These are phyloP conservation scores for Brachypodius melanocephalos DNA, from an alignment of 2,113 vertebrate species.

Conservation along the genomic window DNA sequence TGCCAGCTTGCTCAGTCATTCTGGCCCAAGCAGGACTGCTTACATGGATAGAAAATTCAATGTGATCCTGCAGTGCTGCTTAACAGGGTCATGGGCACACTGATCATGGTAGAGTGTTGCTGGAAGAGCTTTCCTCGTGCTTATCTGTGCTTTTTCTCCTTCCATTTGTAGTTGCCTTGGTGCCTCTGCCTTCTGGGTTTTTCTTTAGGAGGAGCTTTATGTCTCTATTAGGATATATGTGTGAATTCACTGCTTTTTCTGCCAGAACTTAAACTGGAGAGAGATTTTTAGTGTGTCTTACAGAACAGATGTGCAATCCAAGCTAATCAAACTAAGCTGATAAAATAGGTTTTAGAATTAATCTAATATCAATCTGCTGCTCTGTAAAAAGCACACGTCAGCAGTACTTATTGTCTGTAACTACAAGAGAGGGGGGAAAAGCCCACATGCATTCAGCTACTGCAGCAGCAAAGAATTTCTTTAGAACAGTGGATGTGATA, in stretches of 20 bases:
- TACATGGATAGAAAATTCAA: not conserved
- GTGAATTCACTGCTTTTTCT: not conserved
- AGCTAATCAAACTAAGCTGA: not conserved
- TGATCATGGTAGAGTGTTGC: not conserved
- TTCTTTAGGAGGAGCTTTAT: not conserved
- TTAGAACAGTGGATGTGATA: not conserved
- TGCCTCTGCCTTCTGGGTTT: not conserved
- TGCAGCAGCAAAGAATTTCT: not conserved
- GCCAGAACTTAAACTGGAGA: not conserved
- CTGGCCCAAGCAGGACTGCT: not conserved
- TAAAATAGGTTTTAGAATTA: constrained; percentile 16
- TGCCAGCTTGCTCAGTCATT: not conserved
- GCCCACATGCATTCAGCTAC: not conserved
- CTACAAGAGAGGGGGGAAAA: accelerated
- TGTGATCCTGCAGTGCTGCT: not conserved
- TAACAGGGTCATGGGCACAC: not conserved
- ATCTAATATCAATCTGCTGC: not conserved
- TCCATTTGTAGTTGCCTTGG: not conserved
- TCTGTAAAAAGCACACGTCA: not conserved
- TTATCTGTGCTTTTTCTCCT: not conserved
- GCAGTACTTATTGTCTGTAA: not conserved
- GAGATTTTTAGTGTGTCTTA: not conserved
- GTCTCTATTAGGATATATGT: not conserved
- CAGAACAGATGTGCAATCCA: not conserved
- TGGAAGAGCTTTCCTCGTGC: not conserved